Evolutionary conservation across 2,888 invertebrate species (phyloP), one percentile per base, ranked within the genome.

Genomic region (Eristalinus sepulchralis): DNA sequence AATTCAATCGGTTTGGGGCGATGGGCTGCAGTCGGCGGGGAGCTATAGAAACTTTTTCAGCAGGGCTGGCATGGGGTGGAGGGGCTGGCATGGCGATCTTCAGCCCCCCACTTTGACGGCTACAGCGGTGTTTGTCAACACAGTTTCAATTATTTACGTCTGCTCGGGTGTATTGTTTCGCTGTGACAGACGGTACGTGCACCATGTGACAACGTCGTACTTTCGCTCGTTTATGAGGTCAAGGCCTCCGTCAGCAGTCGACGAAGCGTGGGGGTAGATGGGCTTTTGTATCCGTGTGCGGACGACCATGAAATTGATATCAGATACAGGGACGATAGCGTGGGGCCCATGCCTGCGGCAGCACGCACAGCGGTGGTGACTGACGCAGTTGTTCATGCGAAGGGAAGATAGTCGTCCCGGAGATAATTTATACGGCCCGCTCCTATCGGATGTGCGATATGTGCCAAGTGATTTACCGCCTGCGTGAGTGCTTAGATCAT

Each of bases 401-500:
- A 33, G 24, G 20, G 34, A 33, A 24, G 60, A 67, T 62, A 67
- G 60, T 47, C 47, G 47, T 57, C 47, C 33, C 60, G 27, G 66
- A n/a, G 57, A 59, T 75, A 75, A 75, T 75, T 75, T 75, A 66
- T 66, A 36, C 20, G 34, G 17, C 64, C 9, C 64, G 55, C 39
- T 10, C 53, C n/a, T 70, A 36, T 57, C 68, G 55, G 70, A n/a
- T 59, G n/a, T n/a, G 57, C 57, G 64, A 57, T 31, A 62, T 36
- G 47, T 55, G 73, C 34, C 27, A 36, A 64, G 64, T 66, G 67
- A 76, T 76, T 76, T 68, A 67, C 60, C 67, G 60, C 47, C 53
- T 60, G 47, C 59, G 67, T 13, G 33, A 68, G 34, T 34, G 34
- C 17, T 53, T 53, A 47, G 47, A 47, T 47, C 47, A 47, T 47